Evolutionary conservation across 2,888 invertebrate genomes (phyloP).

Genomic region (Erebia aethiops): DNA sequence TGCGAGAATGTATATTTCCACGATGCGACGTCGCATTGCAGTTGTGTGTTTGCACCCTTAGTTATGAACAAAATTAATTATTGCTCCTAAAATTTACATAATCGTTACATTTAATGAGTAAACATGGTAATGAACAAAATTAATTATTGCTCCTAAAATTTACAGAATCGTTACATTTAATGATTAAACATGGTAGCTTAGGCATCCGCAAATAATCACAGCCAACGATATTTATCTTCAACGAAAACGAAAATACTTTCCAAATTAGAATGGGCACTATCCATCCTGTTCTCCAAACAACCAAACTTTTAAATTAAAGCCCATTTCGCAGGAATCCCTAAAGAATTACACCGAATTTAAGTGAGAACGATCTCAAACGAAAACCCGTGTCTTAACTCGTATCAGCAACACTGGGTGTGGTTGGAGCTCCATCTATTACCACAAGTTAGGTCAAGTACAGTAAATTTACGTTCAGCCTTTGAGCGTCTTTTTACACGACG

Average conservation of each 20-base stretch:
- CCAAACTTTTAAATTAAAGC: constrained; percentile 40
- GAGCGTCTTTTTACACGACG: neutral
- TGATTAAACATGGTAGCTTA: constrained; percentile 4
- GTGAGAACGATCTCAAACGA: constrained; percentile 32
- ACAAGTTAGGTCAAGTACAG: constrained; percentile 41
- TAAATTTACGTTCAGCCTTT: constrained; percentile 42
- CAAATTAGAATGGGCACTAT: constrained; percentile 29
- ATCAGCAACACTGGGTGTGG: constrained; percentile 39
- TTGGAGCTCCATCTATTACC: constrained; percentile 43
- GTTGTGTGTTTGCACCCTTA: neutral
- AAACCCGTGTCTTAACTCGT: constrained; percentile 40
- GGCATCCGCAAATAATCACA: constrained; percentile 17
- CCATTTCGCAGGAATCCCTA: constrained; percentile 33
- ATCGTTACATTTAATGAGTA: constrained; percentile 2
- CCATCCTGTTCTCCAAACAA: constrained; percentile 33
- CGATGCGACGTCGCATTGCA: too few species aligned
- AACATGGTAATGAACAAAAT: too few species aligned
- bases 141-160: neutral
- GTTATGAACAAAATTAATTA: neutral
- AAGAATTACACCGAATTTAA: constrained; percentile 40
- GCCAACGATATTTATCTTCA: constrained; percentile 21
- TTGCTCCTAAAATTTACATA: neutral
- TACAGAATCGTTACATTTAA: neutral
- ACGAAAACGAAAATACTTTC: constrained; percentile 13
- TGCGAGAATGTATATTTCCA: too few species aligned